These are phyloP conservation scores for Synergus gifuensis DNA, from an alignment of 2,888 invertebrate species.

Conservation along the genomic window DNA sequence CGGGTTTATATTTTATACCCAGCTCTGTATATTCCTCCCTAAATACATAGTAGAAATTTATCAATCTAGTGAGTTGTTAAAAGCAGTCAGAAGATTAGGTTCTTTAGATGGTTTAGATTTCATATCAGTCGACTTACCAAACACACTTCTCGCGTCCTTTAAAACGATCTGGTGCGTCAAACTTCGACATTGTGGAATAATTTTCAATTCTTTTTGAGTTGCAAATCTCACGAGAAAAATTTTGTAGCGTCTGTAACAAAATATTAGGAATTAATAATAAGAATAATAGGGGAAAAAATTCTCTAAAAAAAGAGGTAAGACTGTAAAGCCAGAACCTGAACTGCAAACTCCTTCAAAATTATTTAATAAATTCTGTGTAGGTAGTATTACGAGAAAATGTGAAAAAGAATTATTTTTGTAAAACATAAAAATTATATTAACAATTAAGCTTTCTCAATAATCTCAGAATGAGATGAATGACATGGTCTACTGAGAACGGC, in stretches of 20 bases:
- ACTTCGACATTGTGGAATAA: constrained; percentile 78
- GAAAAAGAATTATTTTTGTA: not conserved
- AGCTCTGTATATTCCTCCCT: constrained; percentile 96
- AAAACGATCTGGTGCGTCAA: constrained; percentile 84
- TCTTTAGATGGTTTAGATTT: not conserved
- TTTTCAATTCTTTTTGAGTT: constrained; percentile 47
- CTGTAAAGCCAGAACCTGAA: not conserved
- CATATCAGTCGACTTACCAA: constrained; percentile 81
- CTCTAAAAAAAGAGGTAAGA: too few relatives aligned
- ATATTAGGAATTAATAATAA: not conserved
- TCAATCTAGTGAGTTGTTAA: constrained; percentile 10
- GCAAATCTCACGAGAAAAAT: not conserved
- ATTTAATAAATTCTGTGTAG: not conserved
- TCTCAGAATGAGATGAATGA: not conserved
- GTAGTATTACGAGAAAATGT: not conserved
- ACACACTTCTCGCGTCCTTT: constrained; percentile 89
- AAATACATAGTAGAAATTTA: constrained; percentile 48
- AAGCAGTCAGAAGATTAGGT: constrained; percentile 21
- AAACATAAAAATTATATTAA: too few relatives aligned
- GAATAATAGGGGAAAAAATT: not conserved
- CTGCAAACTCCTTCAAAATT: not conserved
- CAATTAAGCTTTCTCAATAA: not conserved
- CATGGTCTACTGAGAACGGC: not conserved
- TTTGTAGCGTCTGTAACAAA: not conserved
- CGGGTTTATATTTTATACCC: constrained; percentile 89